Percentiles rank a stretch among this genome's conserved stretches.
Evolutionary conservation across 2,113 vertebrate genomes (phyloP).

Genomic region (Oryzias curvinotus): DNA sequence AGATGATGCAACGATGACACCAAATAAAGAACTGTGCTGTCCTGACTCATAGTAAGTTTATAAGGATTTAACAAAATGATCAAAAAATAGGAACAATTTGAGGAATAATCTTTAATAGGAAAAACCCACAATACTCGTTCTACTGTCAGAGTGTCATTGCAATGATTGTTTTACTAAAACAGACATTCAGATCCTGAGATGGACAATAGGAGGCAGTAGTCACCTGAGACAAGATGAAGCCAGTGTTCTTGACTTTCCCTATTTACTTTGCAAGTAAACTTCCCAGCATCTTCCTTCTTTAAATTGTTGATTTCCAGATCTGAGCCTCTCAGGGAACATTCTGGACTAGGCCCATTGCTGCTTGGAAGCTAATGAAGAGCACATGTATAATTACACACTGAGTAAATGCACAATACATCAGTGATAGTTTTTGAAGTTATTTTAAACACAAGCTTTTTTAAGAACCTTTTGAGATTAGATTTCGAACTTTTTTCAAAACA

Average conservation of each 20-base stretch:
- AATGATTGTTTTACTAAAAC: too few species aligned
- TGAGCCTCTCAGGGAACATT: too few species aligned
- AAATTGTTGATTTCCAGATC: background rate
- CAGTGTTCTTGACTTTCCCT: fast-evolving
- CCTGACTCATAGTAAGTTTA: too few species aligned
- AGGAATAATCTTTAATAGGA: too few species aligned
- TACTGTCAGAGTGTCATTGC: too few species aligned
- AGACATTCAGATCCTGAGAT: too few species aligned
- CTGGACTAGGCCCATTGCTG: too few species aligned
- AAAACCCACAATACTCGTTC: too few species aligned
- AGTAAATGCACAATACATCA: background rate
- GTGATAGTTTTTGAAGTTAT: fast-evolving
- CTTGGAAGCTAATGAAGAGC: fast-evolving
- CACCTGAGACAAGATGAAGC: constrained; percentile 57
- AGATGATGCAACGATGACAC: constrained; percentile 10
- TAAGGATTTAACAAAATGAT: too few species aligned
- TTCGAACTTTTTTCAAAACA: fast-evolving
- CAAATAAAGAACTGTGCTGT: background rate
- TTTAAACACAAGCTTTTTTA: background rate
- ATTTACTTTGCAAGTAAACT: constrained; percentile 4
- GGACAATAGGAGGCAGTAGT: background rate
- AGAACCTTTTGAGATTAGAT: background rate
- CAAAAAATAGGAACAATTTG: too few species aligned
- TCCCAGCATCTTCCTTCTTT: constrained; percentile 30
- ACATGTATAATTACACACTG: background rate